Percentiles rank a stretch among this genome's conserved stretches.
Conservation (phyloP, 1,140 invertebrate species). For the Leptinotarsa lineolata region DNA sequence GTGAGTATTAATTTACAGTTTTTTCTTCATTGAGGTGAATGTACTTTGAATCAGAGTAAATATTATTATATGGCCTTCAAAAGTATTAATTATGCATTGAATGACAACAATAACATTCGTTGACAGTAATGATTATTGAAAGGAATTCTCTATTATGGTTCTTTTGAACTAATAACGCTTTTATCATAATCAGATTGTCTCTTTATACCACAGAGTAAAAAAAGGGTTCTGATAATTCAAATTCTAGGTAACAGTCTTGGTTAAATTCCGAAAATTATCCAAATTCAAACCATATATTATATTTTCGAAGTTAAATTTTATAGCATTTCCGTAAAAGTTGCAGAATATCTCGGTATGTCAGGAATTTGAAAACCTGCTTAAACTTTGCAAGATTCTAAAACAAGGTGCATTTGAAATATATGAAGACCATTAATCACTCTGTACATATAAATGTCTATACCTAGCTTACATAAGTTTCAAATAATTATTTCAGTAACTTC, state of each 20-base stretch:
- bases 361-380: no score
- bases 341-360: no score
- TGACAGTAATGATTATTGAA: not conserved
- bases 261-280: not conserved
- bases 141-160: not conserved
- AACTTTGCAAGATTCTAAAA: no score
- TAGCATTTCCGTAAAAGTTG: no score
- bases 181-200: not conserved
- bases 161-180: not conserved
- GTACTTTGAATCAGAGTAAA: slow-evolving; percentile 3
- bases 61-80: not conserved
- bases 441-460: no score
- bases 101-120: not conserved
- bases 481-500: no score
- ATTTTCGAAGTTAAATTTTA: not conserved
- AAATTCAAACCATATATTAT: no score
- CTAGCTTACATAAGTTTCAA: no score
- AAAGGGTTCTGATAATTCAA: not conserved
- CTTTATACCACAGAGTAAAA: not conserved
- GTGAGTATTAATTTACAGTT: slow-evolving; percentile 59
- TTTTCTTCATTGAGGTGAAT: not conserved
- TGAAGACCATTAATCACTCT: no score
- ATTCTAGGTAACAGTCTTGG: not conserved
- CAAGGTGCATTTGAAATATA: no score
- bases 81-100: not conserved